Evolutionary conservation across 2,888 invertebrate genomes (phyloP).

Genomic region (Athetis lepigone): DNA sequence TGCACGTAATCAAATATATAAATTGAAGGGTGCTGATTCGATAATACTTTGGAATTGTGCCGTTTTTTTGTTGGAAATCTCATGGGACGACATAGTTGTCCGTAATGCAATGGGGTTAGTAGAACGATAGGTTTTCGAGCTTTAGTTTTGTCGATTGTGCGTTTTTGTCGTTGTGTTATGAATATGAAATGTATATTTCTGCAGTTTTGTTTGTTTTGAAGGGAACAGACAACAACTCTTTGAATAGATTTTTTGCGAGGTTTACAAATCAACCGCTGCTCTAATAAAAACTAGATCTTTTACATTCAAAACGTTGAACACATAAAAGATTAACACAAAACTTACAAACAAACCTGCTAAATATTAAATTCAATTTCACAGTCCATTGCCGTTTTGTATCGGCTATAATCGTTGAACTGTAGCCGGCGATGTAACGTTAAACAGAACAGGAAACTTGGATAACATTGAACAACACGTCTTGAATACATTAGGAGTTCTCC

Average conservation of each 20-base stretch:
- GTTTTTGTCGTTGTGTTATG: not conserved
- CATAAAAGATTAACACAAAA: constrained; percentile 19
- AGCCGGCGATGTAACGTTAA: constrained; percentile 29
- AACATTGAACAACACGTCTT: constrained; percentile 35
- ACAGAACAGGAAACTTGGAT: constrained; percentile 30
- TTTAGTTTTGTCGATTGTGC: not conserved
- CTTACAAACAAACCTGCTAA: constrained; percentile 17
- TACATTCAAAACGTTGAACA: not conserved
- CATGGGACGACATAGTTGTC: constrained; percentile 24
- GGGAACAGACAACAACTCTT: not conserved
- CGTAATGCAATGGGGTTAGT: constrained; percentile 5
- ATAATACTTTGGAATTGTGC: constrained; percentile 59
- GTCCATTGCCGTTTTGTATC: constrained; percentile 33
- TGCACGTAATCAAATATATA: constrained; percentile 73
- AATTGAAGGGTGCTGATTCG: constrained; percentile 65
- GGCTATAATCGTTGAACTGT: constrained; percentile 39
- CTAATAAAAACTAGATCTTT: too few species aligned
- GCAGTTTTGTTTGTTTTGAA: not conserved
- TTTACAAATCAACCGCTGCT: not conserved
- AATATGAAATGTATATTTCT: not conserved
- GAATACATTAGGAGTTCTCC: constrained; percentile 42
- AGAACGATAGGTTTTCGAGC: not conserved
- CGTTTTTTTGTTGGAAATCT: constrained; percentile 35
- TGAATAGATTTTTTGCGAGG: not conserved
- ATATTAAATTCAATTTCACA: constrained; percentile 40